Conservation (phyloP, 2,113 vertebrate genomes). For the Lichenostomus cassidix region DNA sequence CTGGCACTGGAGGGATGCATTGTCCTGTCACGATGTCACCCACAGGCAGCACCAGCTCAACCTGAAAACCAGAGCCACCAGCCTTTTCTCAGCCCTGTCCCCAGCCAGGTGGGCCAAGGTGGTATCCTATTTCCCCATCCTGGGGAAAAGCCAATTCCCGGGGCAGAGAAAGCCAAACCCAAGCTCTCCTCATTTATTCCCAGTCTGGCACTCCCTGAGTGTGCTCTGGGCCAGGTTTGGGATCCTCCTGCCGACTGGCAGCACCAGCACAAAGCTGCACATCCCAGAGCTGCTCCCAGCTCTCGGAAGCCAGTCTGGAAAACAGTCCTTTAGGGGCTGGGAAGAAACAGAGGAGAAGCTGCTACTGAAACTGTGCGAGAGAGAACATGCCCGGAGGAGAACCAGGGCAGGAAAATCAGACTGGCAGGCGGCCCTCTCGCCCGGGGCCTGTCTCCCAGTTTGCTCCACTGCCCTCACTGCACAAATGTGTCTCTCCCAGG, state of each 20-base stretch:
- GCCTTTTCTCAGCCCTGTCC: neutral
- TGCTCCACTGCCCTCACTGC: conserved; percentile 33
- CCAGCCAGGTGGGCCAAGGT: neutral
- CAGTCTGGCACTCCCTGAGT: neutral
- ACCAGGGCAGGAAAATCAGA: conserved; percentile 41
- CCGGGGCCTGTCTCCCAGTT: neutral
- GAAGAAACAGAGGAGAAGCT: neutral
- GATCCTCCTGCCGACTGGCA: neutral
- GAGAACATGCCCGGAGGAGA: conserved; percentile 54
- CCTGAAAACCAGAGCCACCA: neutral
- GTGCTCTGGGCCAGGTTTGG: neutral
- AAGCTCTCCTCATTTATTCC: neutral
- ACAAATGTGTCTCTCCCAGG: neutral
- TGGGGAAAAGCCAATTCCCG: neutral
- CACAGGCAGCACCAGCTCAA: neutral
- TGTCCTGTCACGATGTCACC: neutral
- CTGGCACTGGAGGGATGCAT: neutral
- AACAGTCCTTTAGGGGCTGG: conserved; percentile 55
- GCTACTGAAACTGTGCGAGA: conserved; percentile 6
- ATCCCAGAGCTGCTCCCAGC: neutral
- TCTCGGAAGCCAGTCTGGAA: neutral
- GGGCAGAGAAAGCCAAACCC: neutral
- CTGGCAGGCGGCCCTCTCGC: conserved; percentile 48
- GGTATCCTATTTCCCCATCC: neutral
- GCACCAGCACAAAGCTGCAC: neutral